Conservation (phyloP, 1,140 invertebrate species). For the Mamestra configurata region DNA sequence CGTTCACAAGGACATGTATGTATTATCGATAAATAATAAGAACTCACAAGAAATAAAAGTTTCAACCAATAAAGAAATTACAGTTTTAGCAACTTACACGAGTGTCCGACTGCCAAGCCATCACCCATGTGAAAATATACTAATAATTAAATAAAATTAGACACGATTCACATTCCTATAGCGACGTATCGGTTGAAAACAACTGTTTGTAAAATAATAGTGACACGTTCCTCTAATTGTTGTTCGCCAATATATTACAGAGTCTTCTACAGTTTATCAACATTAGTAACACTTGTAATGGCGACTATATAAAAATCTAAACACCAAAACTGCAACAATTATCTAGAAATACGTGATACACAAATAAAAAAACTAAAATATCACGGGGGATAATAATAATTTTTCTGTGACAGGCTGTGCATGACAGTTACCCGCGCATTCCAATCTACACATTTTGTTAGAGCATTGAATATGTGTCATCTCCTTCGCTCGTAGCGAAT, state of each 20-base stretch:
- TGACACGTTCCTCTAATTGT: constrained; percentile 83
- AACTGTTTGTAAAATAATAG: constrained; percentile 73
- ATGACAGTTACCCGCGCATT: constrained; percentile 65
- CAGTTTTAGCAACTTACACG: constrained; percentile 74
- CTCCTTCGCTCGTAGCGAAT: not conserved
- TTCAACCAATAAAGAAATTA: constrained; percentile 22
- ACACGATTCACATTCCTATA: constrained; percentile 82
- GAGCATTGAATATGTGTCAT: constrained; percentile 15
- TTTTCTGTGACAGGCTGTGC: constrained; percentile 72
- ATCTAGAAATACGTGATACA: constrained; percentile 75
- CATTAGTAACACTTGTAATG: constrained; percentile 70
- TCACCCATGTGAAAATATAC: constrained; percentile 86
- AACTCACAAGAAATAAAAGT: constrained; percentile 50
- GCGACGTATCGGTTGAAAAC: constrained; percentile 76
- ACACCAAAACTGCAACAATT: constrained; percentile 74
- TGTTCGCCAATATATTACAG: constrained; percentile 67
- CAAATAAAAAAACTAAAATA: constrained; percentile 86
- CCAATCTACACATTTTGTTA: not conserved
- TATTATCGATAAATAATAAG: constrained; percentile 55
- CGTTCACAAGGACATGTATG: constrained; percentile 78
- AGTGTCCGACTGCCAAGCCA: constrained; percentile 87
- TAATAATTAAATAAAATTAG: constrained; percentile 78
- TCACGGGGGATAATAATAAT: constrained; percentile 72
- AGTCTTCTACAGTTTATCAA: constrained; percentile 64
- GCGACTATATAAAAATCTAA: constrained; percentile 72